Conservation (phyloP, 1,140 invertebrate species). For the Rhizoglyphus robini region DNA sequence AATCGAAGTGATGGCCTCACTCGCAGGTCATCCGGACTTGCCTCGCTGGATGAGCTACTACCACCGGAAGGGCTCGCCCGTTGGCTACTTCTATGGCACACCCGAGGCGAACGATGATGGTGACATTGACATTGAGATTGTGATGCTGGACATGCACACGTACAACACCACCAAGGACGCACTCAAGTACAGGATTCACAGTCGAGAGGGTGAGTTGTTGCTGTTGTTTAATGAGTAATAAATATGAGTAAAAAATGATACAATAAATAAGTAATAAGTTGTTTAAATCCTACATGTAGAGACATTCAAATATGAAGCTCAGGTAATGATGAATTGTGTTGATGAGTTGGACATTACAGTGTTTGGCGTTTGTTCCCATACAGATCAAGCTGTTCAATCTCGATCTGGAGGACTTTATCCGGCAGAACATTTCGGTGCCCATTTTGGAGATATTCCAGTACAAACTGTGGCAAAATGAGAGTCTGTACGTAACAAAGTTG, state of each 20-base stretch:
- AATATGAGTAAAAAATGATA: background rate
- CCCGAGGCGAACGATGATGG: slow-evolving; percentile 19
- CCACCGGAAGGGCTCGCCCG: slow-evolving; percentile 9
- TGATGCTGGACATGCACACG: slow-evolving; percentile 56
- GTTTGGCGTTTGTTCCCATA: slow-evolving; percentile 12
- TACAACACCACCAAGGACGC: slow-evolving; percentile 52
- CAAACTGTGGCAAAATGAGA: slow-evolving; percentile 41
- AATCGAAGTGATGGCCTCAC: slow-evolving; percentile 50
- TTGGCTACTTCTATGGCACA: slow-evolving; percentile 26
- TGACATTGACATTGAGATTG: slow-evolving; percentile 36
- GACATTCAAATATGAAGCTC: slow-evolving; percentile 15
- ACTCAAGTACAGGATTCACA: slow-evolving; percentile 21
- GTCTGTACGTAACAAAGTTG: slow-evolving; percentile 62
- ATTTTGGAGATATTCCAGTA: slow-evolving; percentile 54
- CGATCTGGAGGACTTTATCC: slow-evolving; percentile 65
- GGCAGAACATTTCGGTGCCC: slow-evolving; percentile 46
- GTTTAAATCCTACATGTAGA: slow-evolving; percentile 1
- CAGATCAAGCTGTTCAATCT: slow-evolving; percentile 68
- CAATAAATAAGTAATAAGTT: background rate
- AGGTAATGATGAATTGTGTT: slow-evolving; percentile 1
- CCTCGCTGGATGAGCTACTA: slow-evolving; percentile 64
- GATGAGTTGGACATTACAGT: background rate
- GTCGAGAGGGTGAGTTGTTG: slow-evolving; percentile 23
- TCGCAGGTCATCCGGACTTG: slow-evolving; percentile 57
- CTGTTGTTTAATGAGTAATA: background rate